phyloP scores from a whole-genome alignment of 2,797 vertebrate species.

The Odontamblyopus lacepedii region DNA sequence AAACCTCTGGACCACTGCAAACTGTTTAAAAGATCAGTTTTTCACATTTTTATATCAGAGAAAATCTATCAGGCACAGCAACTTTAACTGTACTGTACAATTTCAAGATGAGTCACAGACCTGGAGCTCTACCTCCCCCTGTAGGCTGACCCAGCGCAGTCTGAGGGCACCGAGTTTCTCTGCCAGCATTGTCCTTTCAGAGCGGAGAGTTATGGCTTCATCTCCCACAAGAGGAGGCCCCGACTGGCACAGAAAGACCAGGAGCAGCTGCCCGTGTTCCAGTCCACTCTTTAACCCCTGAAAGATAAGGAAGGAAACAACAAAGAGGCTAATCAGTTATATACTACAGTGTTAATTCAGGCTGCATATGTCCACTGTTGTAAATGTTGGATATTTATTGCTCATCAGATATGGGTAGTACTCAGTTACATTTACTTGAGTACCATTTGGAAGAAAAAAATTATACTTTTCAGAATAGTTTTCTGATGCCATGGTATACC shows the following conservation, averaged over 20 bases:
- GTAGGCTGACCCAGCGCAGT: slow-evolving; percentile 79
- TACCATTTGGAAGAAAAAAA: no score
- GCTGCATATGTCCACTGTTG: no score
- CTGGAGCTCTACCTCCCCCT: slow-evolving; percentile 79
- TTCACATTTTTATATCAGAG: no score
- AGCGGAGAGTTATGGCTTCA: slow-evolving; percentile 64
- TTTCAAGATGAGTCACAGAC: slow-evolving; percentile 57
- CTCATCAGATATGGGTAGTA: no score
- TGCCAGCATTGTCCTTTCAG: slow-evolving; percentile 77
- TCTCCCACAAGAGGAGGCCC: slow-evolving; percentile 75
- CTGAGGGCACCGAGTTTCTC: slow-evolving; percentile 85
- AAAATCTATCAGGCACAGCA: no score
- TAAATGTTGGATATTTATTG: no score
- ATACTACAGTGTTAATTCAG: neutral
- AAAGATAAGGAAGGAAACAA: neutral
- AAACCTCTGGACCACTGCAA: no score
- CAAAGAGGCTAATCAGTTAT: neutral
- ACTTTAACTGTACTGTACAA: neutral
- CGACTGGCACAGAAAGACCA: slow-evolving; percentile 88
- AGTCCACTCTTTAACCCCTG: slow-evolving; percentile 82
- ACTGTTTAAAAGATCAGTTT: no score
- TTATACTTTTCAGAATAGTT: no score
- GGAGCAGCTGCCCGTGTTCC: slow-evolving; percentile 78
- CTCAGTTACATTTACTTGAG: no score
- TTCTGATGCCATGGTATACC: no score